Conservation (phyloP, 2,888 invertebrate species). For the Leucoptera coffeella region DNA sequence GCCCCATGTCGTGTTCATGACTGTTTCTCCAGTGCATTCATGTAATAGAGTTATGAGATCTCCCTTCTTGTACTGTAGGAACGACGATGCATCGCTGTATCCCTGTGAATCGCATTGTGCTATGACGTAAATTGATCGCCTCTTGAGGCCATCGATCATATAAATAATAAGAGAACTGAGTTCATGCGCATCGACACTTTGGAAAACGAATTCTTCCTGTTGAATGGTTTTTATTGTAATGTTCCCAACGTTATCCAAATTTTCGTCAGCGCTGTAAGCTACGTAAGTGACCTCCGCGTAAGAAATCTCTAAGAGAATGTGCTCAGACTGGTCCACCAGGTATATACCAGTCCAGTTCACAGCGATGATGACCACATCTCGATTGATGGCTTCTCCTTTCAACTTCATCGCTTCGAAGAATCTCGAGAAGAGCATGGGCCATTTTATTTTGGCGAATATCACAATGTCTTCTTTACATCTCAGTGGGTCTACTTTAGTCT, state of each 20-base stretch:
- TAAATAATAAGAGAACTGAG: conserved; percentile 76
- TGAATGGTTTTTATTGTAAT: conserved; percentile 77
- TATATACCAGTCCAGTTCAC: conserved; percentile 93
- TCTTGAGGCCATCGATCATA: conserved; percentile 80
- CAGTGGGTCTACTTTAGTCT: conserved; percentile 56
- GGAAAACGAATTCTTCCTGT: conserved; percentile 86
- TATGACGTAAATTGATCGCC: conserved; percentile 78
- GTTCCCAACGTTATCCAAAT: conserved; percentile 50
- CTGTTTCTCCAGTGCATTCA: conserved; percentile 66
- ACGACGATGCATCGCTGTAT: conserved; percentile 48
- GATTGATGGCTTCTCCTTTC: conserved; percentile 60
- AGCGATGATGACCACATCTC: conserved; percentile 80
- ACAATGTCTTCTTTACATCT: conserved; percentile 88
- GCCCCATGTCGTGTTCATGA: conserved; percentile 68
- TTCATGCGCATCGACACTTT: conserved; percentile 82
- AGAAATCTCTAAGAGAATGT: conserved; percentile 78
- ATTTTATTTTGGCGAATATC: conserved; percentile 82
- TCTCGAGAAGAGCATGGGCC: conserved; percentile 91
- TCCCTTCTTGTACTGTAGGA: conserved; percentile 60
- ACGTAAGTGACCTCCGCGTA: conserved; percentile 84
- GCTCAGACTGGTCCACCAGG: conserved; percentile 87
- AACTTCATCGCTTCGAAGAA: conserved; percentile 87
- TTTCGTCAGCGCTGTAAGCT: conserved; percentile 46
- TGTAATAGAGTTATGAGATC: conserved; percentile 79
- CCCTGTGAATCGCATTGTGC: conserved; percentile 59